Conservation (phyloP, 2,888 invertebrate genomes). For the Eupeodes luniger region DNA sequence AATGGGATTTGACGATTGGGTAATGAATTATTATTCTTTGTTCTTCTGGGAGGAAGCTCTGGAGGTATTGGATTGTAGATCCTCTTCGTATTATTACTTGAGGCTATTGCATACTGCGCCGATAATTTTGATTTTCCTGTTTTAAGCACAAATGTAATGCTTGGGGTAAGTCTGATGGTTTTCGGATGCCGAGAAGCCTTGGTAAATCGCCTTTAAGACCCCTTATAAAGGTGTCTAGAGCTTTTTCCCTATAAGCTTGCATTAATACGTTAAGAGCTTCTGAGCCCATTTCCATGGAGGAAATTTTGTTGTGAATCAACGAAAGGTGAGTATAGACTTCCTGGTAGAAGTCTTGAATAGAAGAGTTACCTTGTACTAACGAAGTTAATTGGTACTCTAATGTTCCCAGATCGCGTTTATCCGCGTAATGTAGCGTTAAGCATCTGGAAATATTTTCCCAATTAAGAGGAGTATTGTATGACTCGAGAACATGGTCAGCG, state of each 20-base stretch:
- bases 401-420: conserved; percentile 19
- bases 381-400: conserved; percentile 54
- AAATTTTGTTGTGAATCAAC: too few relatives aligned
- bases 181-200: neutral
- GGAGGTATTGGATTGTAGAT: neutral
- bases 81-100: neutral
- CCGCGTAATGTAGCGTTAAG: neutral
- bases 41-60: neutral
- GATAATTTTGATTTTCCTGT: too few relatives aligned
- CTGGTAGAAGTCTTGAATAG: neutral
- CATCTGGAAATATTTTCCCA: neutral
- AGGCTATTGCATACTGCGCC: neutral
- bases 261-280: too few relatives aligned
- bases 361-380: neutral
- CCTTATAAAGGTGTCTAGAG: too few relatives aligned
- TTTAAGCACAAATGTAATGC: neutral
- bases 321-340: neutral
- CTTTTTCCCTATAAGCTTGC: too few relatives aligned
- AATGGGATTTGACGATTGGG: neutral
- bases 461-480: neutral
- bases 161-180: neutral
- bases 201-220: too few relatives aligned
- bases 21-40: neutral
- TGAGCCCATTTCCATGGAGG: too few relatives aligned
- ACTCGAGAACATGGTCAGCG: too few relatives aligned